Evolutionary conservation across 2,888 invertebrate species (phyloP), one percentile per base, ranked within the genome.

Genomic region (Chymomyza fuscimana): DNA sequence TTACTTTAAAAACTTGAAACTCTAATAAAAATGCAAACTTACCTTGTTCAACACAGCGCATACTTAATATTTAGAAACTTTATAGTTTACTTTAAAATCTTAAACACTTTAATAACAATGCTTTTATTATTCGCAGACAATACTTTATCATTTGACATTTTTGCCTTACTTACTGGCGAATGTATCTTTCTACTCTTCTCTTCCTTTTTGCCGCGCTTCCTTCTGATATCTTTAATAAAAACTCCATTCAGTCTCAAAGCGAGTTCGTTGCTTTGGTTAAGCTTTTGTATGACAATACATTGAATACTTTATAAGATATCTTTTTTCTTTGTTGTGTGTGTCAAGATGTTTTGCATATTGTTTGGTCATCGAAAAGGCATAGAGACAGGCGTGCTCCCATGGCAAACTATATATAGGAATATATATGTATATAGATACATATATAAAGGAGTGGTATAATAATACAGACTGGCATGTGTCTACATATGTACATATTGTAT

Each of bases 111-210:
- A 12, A 10, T 46, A 46, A 46, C 40, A 46, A 46, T 46, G 12
- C 40, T 25, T 32, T 7, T 32, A 32, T 32, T 32, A 5, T 46
- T 4, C 40, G 4, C 40, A 46, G 12, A 46, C 40, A 46, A 46
- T 46, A 46, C 12, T 46, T 63, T 67, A 54, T 67, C 67, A 56
- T 58, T 63, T 67, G 67, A 58, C 67, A 67, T 50, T 67, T 65
- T 58, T 67, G 63, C 52, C n/a, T 46, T 51, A 50, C 63, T 32
- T 50, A 16, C 51, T 15, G 52, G 1, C 58, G 15, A 6, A 22
- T 59, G 10, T 25, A 4, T 56, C 19, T 56, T 54, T 54, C 19
- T 54, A n/a, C 19, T 9, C n/a, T 9, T 54, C 16, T 19, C 2
- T 22, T 58, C 25, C 58, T 12, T 15, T 19, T 54, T 0, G 1